Base-by-base conservation (phyloP, 2,888 invertebrate genomes). In the Embidobia sp. region DNA sequence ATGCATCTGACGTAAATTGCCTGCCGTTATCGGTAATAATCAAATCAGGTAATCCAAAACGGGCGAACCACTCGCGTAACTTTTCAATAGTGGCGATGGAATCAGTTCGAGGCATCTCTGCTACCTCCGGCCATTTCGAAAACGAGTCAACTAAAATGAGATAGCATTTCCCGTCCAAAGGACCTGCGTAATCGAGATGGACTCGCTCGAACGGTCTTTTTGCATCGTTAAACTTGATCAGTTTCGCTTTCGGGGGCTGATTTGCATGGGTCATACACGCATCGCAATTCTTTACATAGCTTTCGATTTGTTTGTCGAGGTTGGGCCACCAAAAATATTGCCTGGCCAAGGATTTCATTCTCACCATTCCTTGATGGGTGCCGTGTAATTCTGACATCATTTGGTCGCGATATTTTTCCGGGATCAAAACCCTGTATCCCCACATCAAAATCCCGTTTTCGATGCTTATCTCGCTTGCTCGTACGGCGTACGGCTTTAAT, bases 241-340 rank as follows among this genome's bases (percentile, higher is more conserved):
- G 40, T 4, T 40, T 40, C 0, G 76, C 77, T 42, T 57, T 80
- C n/a, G 66, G 31, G 1, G 81, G 81, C 42, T 70, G 73, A 15
- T 44, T 75, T 0, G 77, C 26, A 26, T 77, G 49, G 10, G 27
- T 59, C 51, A 75, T 63, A 37, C 80, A 82, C 4, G 40, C 49
- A 40, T 63, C 33, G 31, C 82, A 82, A 7, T 31, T 31, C 13
- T 69, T 70, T 0, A 48, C 67, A 19, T 53, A 29, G 2, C 8
- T 11, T 19, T 80, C 79, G n/a, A 80, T 79, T 0, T 79, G 59
- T 5, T 44, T 77, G 55, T 85, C 83, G 3, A 83, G 73, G 18
- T 78, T 69, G 19, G 77, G 79, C 84, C 83, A 85, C 72, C 80
- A 83, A n/a, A 82, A 79, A 49, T 82, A 82, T 2, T 78, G 77